phyloP scores from a whole-genome alignment of 2,888 invertebrate species.

The Dorcus hopei region DNA sequence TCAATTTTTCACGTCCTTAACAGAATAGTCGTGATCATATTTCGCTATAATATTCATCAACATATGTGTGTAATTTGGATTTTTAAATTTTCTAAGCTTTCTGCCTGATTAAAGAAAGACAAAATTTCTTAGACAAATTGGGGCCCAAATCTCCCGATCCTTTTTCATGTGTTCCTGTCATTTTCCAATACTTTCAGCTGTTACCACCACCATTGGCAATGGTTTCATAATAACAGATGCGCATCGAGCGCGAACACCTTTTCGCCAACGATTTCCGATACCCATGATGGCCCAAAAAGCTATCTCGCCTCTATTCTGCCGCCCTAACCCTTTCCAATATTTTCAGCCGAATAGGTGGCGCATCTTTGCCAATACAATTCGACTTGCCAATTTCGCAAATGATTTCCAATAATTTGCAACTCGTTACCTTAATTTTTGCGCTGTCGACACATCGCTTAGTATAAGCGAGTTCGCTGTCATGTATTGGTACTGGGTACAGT shows the following conservation, averaged over 20 bases:
- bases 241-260: slow-evolving; percentile 26
- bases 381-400: slow-evolving; percentile 26
- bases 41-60: no score
- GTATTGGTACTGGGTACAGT: neutral
- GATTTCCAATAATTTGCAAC: slow-evolving; percentile 31
- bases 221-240: slow-evolving; percentile 4
- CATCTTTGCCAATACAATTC: slow-evolving; percentile 25
- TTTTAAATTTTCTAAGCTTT: no score
- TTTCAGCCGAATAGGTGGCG: slow-evolving; percentile 33
- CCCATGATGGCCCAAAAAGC: slow-evolving; percentile 26
- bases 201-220: slow-evolving; percentile 20
- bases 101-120: neutral
- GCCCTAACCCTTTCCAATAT: slow-evolving; percentile 41
- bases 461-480: no score
- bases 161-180: slow-evolving; percentile 31
- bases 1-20: no score
- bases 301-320: slow-evolving; percentile 26
- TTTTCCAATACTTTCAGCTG: slow-evolving; percentile 32
- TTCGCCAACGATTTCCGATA: slow-evolving; percentile 41
- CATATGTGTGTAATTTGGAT: no score
- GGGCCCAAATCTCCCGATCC: slow-evolving; percentile 14
- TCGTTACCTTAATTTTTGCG: neutral
- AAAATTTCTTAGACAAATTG: neutral
- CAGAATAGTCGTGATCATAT: no score
- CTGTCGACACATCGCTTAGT: neutral